Conservation (phyloP, 2,888 invertebrate genomes). For the Drosophila mimetica region DNA sequence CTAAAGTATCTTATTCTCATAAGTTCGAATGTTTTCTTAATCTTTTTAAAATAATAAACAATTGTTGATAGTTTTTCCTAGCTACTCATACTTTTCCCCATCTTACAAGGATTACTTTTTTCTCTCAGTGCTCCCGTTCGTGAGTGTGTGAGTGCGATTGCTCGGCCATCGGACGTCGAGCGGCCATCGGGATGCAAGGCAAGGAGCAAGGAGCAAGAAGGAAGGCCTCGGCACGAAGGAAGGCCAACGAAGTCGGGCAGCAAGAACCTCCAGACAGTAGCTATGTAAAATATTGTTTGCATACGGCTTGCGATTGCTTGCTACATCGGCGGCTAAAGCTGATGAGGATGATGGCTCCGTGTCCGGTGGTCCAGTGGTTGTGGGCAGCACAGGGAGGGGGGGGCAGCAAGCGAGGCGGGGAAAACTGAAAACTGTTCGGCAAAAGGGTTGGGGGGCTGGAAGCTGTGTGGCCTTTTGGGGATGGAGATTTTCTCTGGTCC, state of each 20-base stretch:
- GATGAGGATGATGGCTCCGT: conserved; percentile 51
- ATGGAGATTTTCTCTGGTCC: conserved; percentile 54
- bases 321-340: conserved; percentile 58
- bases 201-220: conserved; percentile 56
- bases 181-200: conserved; percentile 36
- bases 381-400: conserved; percentile 6
- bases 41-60: too few relatives aligned
- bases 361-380: conserved; percentile 27
- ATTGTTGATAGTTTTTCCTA: too few relatives aligned
- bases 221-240: conserved; percentile 69
- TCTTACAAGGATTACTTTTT: neutral
- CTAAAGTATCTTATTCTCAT: too few relatives aligned
- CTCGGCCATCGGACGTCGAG: conserved; percentile 65
- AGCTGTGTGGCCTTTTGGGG: neutral
- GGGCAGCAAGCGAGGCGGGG: neutral
- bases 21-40: too few relatives aligned
- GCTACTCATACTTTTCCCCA: too few relatives aligned
- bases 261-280: conserved; percentile 71
- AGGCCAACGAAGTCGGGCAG: conserved; percentile 74
- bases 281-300: conserved; percentile 82
- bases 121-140: neutral
- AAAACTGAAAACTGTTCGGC: neutral
- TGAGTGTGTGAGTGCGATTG: conserved; percentile 38
- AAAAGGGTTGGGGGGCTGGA: neutral
- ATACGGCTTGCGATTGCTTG: conserved; percentile 82